A percentile compares a stretch with the other conserved stretches of the same genome.
phyloP scores from a whole-genome alignment of 2,888 invertebrate genomes.

The Arenicola marina region DNA sequence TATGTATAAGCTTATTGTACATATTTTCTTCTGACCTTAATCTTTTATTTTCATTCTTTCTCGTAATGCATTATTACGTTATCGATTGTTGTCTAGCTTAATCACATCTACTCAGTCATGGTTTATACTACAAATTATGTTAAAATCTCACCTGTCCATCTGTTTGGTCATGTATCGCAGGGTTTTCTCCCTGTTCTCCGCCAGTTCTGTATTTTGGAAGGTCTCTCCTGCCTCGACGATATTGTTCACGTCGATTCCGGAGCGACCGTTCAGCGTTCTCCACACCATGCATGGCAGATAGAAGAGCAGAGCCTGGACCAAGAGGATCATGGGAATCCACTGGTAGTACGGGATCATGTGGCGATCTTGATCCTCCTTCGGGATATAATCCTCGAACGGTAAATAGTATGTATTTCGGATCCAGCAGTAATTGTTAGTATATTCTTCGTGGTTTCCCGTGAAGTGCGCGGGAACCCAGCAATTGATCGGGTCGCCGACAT shows the following conservation, averaged over 20 bases:
- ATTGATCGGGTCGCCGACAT: constrained; percentile 32
- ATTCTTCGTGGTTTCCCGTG: constrained; percentile 30
- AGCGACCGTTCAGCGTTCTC: constrained; percentile 30
- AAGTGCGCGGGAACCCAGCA: constrained; percentile 36
- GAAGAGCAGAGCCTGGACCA: constrained; percentile 31
- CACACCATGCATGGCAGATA: constrained; percentile 32
- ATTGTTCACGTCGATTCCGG: constrained; percentile 38
- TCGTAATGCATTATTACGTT: too few species aligned
- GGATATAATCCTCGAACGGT: constrained; percentile 33
- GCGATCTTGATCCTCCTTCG: constrained; percentile 26
- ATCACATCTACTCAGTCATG: too few species aligned
- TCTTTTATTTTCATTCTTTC: too few species aligned
- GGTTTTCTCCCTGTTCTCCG: constrained; percentile 32
- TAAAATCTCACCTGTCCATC: constrained; percentile 33
- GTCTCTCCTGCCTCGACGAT: constrained; percentile 39
- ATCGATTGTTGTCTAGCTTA: too few species aligned
- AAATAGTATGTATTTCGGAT: constrained; percentile 34
- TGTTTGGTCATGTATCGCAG: constrained; percentile 37
- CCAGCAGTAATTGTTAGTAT: constrained; percentile 36
- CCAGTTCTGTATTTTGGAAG: constrained; percentile 36
- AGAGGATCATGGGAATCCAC: constrained; percentile 35
- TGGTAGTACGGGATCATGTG: constrained; percentile 37
- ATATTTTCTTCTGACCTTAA: too few species aligned
- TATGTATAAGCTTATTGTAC: too few species aligned
- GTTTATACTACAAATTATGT: too few species aligned